Conservation (phyloP, 2,113 vertebrate species). For the Canis aureus region DNA sequence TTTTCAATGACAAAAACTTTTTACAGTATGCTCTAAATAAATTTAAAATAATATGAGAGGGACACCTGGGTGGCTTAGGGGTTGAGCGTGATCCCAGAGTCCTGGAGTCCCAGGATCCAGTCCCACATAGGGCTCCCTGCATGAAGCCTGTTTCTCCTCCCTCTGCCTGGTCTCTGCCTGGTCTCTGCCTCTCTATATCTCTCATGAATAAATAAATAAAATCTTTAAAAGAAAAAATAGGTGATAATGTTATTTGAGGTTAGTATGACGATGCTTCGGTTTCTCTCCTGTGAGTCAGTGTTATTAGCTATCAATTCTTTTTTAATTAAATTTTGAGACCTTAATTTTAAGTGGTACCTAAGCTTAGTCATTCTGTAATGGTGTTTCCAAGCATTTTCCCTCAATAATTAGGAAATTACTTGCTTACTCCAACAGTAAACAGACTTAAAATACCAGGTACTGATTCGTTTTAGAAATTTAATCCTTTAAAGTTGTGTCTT, state of each 20-base stretch:
- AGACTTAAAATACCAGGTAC: neutral
- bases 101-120: too few relatives aligned
- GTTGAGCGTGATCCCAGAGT: too few relatives aligned
- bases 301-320: slow-evolving; percentile 4
- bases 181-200: too few relatives aligned
- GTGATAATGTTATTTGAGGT: neutral
- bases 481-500: neutral
- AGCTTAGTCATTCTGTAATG: neutral
- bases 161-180: too few relatives aligned
- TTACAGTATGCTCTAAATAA: neutral
- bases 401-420: neutral
- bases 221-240: neutral
- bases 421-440: neutral
- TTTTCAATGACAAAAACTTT: neutral
- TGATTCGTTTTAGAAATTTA: neutral
- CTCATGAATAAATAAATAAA: too few relatives aligned
- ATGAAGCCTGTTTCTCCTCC: too few relatives aligned
- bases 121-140: too few relatives aligned
- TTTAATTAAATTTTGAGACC: neutral
- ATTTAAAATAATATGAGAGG: slow-evolving; percentile 12
- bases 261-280: neutral
- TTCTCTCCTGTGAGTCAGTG: neutral
- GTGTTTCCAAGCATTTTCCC: slow-evolving; percentile 33
- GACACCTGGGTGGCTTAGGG: too few relatives aligned
- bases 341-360: slow-evolving; percentile 1